Evolutionary conservation across 2,888 invertebrate genomes (phyloP).

Genomic region (Drosophila merina): DNA sequence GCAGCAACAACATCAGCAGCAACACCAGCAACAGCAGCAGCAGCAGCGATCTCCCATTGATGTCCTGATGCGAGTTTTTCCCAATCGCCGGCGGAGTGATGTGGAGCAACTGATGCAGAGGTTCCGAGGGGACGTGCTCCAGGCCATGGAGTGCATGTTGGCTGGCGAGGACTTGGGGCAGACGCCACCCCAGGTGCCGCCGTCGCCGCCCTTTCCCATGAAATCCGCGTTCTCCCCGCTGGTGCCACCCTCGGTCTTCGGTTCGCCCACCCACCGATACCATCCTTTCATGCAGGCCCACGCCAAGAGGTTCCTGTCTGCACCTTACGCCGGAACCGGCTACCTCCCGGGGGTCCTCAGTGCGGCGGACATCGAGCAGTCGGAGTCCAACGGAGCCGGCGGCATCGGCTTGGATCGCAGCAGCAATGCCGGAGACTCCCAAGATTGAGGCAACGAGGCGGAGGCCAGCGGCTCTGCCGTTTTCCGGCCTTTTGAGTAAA

Average conservation of each 20-base stretch:
- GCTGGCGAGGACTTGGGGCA: constrained; percentile 85
- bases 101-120: constrained; percentile 93
- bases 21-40: constrained; percentile 69
- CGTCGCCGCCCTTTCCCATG: constrained; percentile 83
- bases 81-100: constrained; percentile 92
- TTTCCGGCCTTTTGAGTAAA: constrained; percentile 76
- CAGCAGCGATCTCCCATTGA: constrained; percentile 91
- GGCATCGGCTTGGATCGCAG: constrained; percentile 83
- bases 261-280: constrained; percentile 83
- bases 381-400: constrained; percentile 82
- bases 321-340: constrained; percentile 93
- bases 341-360: constrained; percentile 91
- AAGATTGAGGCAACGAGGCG: constrained; percentile 80
- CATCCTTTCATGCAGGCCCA: constrained; percentile 86
- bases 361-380: constrained; percentile 82
- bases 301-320: constrained; percentile 91
- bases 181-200: constrained; percentile 75
- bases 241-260: constrained; percentile 85
- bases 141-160: constrained; percentile 96
- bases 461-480: constrained; percentile 54
- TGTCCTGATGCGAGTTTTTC: constrained; percentile 94
- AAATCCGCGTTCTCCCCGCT: constrained; percentile 92
- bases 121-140: constrained; percentile 94
- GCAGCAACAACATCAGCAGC: constrained; percentile 54
- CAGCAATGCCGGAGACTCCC: constrained; percentile 83